phyloP scores from a whole-genome alignment of 2,888 invertebrate genomes.

The Athalia rosae region DNA sequence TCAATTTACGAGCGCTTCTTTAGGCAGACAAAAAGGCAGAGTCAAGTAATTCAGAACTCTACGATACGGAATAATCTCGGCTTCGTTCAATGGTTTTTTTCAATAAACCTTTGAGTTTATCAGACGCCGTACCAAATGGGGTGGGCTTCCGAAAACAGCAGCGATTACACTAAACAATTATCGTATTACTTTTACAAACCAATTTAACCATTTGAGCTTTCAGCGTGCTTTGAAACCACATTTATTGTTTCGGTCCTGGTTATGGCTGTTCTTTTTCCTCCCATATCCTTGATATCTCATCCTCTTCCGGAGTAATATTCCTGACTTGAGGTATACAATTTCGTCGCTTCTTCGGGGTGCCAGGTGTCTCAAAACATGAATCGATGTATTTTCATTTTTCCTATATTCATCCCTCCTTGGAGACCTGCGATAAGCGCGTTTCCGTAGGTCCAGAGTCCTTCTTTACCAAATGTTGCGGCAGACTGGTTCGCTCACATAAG shows the following conservation, averaged over 20 bases:
- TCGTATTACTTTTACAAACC: no score
- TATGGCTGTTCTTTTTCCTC: no score
- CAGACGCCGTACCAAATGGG: no score
- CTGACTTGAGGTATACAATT: background rate
- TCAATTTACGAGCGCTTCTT: constrained; percentile 13
- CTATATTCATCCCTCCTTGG: background rate
- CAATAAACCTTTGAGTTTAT: background rate
- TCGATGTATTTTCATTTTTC: background rate
- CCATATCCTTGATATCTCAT: background rate
- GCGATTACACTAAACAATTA: no score
- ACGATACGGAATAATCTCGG: no score
- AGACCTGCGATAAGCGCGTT: no score
- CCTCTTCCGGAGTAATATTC: background rate
- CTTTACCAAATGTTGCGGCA: background rate
- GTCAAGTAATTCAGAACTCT: background rate
- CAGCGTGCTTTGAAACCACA: no score
- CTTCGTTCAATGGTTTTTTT: background rate
- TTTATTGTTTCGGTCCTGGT: no score
- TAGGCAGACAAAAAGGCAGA: background rate
- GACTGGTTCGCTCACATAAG: background rate
- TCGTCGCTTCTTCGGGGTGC: background rate
- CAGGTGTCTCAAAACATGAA: background rate
- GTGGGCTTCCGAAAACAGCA: no score
- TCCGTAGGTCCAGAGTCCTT: background rate
- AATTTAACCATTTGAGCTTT: no score